These are phyloP conservation scores for Lydus trimaculatus DNA, from an alignment of 2,888 invertebrate genomes.

Conservation along the genomic window DNA sequence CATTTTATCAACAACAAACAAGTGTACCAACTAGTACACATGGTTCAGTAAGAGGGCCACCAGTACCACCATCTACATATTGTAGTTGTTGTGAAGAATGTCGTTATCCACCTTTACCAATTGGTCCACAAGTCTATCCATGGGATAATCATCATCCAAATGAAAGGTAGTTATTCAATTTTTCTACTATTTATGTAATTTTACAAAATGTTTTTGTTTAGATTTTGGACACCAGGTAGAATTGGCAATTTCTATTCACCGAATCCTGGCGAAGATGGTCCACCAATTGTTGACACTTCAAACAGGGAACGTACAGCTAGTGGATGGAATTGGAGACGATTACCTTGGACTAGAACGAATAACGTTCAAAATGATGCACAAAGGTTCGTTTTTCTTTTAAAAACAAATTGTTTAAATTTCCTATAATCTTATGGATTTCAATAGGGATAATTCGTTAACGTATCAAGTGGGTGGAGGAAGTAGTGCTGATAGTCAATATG, in stretches of 20 bases:
- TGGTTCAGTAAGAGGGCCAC: slow-evolving; percentile 59
- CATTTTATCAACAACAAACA: slow-evolving; percentile 71
- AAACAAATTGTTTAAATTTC: slow-evolving; percentile 7
- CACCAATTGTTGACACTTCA: slow-evolving; percentile 46
- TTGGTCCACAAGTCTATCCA: slow-evolving; percentile 65
- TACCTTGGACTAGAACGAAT: slow-evolving; percentile 73
- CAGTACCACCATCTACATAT: slow-evolving; percentile 59
- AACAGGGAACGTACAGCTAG: slow-evolving; percentile 53
- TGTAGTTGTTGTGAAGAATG: slow-evolving; percentile 79
- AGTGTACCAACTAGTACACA: slow-evolving; percentile 55
- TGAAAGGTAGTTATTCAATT: slow-evolving; percentile 56
- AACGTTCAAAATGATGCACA: slow-evolving; percentile 55
- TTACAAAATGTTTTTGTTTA: slow-evolving; percentile 31
- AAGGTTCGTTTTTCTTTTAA: slow-evolving; percentile 40
- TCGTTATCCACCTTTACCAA: slow-evolving; percentile 65
- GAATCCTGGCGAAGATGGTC: slow-evolving; percentile 72
- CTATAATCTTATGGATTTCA: slow-evolving; percentile 18
- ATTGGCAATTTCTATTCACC: slow-evolving; percentile 86
- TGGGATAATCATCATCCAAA: slow-evolving; percentile 64
- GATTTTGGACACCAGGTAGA: slow-evolving; percentile 69
- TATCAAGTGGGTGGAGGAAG: slow-evolving; percentile 69
- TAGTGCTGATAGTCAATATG: slow-evolving; percentile 84
- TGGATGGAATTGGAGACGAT: slow-evolving; percentile 76
- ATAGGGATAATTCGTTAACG: slow-evolving; percentile 62
- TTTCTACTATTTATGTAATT: not conserved